phyloP scores from a whole-genome alignment of 2,113 vertebrate species.

The Motacilla tschutschensis region DNA sequence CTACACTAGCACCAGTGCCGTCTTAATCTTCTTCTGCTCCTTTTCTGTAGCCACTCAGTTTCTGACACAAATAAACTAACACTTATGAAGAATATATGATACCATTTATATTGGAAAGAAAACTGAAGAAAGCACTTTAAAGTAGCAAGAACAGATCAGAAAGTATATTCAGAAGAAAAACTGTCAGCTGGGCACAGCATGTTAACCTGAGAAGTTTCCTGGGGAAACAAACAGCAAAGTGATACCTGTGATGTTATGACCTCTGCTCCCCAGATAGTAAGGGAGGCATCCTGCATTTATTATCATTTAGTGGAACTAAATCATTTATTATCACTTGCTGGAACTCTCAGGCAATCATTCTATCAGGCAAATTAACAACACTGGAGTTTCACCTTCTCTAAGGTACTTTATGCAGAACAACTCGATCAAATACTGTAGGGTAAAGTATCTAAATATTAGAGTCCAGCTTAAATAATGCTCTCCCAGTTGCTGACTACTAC shows the following conservation, averaged over 20 bases:
- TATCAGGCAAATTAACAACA: neutral
- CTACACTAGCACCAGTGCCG: neutral
- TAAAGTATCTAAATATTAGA: neutral
- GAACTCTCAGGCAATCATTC: neutral
- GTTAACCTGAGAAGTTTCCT: neutral
- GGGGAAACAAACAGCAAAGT: neutral
- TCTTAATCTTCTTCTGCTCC: neutral
- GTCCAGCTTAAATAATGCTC: neutral
- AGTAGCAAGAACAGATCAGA: neutral
- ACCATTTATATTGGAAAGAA: neutral
- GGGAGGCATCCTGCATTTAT: neutral
- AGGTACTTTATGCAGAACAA: neutral
- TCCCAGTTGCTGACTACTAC: neutral
- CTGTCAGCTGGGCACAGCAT: neutral
- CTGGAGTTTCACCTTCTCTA: neutral
- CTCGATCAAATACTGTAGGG: neutral
- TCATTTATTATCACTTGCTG: neutral
- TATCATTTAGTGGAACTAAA: neutral
- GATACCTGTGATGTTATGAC: neutral
- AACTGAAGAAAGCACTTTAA: neutral
- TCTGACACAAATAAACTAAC: neutral
- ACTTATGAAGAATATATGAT: neutral
- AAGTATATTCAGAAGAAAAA: neutral
- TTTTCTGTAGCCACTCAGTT: neutral
- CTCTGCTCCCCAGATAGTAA: neutral